Evolutionary conservation across 2,797 vertebrate genomes (phyloP), one percentile per base, ranked within the genome.

Genomic region (Cetoscarus ocellatus): DNA sequence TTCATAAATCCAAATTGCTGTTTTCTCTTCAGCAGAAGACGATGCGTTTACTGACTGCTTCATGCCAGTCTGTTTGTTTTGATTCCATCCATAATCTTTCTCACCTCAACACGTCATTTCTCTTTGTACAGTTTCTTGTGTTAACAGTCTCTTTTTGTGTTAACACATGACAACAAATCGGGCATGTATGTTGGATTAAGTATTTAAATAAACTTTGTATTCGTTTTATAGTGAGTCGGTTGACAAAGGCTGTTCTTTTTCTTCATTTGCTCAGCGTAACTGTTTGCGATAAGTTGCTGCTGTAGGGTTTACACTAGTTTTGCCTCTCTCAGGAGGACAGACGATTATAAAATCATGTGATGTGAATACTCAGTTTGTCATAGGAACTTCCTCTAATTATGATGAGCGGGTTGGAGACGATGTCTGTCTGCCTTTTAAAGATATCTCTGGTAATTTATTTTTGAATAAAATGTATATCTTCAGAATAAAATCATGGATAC

Each of bases 391-490:
- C 27, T 27, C 43, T 77, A 66, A 69, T 71, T 87, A 68, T 86
- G 79, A 78, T 19, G 62, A 71, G 76, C 60, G 70, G 73, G 63
- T 77, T 18, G 69, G 72, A 78, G 80, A 81, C 47, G 1, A 65
- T 71, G 78, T 86, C 55, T 75, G 83, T 89, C 88, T 82, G 87
- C 84, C 84, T 94, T 92, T 91, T 92, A 90, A 93, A 89, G 83
- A 90, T 77, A 79, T 88, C 76, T 86, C 84, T 84, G 88, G 84
- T 94, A 94, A 94, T 94, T 94, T 94, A 94, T 95, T 95, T 95
- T 95, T 93, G 87, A 94, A 94, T 88, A 88, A 93, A 92, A 74
- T 88, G 82, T 90, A 83, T 83, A 88, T 82, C 78, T 85, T 80
- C 88, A 88, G 60, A 90, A 90, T 89, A 85, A 90, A 39, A 90